Evolutionary conservation across 2,113 vertebrate genomes (phyloP), one percentile per base, ranked within the genome.

Genomic region (Nothoprocta perdicaria): DNA sequence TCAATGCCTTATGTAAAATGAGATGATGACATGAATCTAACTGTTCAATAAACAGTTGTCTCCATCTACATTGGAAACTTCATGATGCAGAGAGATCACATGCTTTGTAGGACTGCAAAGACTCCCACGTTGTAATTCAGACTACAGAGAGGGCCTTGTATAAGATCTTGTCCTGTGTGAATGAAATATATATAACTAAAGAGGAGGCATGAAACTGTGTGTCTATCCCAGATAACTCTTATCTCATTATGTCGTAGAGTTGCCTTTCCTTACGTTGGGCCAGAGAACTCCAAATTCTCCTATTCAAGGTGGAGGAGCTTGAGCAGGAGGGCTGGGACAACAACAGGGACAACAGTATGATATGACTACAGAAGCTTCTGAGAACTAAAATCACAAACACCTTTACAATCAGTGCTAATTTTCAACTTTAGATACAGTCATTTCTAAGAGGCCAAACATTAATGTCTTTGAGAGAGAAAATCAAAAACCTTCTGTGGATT

Each of bases 1-100:
- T 96, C 86, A 86, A 33, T 84, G 65, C 62, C 24, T 93, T 94
- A 83, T 69, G 74, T 86, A 82, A 93, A 96, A 95, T 83, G 88
- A 93, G 77, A 73, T 58, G 65, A 72, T 74, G 61, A 75, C 67
- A 68, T 60, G 57, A 90, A 57, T 88, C 80, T 66, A 84, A 19
- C 80, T 88, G 60, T 40, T 92, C 65, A 66, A 33, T 53, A 83
- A 62, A 33, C 58, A 89, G 41, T 73, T 91, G 65, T 78, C 68
- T 83, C 60, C 67, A 83, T 58, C 80, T 83, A 61, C 71, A 71
- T 24, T 62, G 84, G 57, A 84, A 33, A 35, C 84, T 75, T 68
- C 33, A 60, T 0, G 3, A 40, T 80, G 23, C 46, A 58, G 40
- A 84, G 23, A 90, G 27, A 71, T 26, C 35, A 63, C n/a, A 14